A percentile compares a stretch with the other conserved stretches of the same genome.
phyloP scores from a whole-genome alignment of 2,797 vertebrate genomes.

The Myotis pilosus region DNA sequence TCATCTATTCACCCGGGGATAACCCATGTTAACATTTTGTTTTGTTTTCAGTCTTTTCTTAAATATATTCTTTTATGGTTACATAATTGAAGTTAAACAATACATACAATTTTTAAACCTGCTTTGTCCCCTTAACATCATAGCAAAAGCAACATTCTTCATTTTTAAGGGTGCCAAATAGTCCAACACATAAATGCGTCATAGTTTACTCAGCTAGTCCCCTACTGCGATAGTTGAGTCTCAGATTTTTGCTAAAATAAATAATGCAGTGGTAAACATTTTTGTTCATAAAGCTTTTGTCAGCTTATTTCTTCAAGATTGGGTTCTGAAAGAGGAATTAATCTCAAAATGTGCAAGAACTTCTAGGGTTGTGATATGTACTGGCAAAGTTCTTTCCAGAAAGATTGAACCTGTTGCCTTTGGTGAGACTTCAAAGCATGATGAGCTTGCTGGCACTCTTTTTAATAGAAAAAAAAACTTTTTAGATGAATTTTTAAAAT shows the following conservation, averaged over 20 bases:
- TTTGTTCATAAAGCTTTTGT: background rate
- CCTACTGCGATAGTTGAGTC: background rate
- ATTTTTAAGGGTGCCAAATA: constrained; percentile 31
- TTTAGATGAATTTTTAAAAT: background rate
- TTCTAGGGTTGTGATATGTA: background rate
- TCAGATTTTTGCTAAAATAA: background rate
- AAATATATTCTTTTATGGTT: background rate
- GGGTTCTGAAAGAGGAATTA: constrained; percentile 31
- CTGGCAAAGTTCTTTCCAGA: background rate
- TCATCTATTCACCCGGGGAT: background rate
- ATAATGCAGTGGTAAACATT: background rate
- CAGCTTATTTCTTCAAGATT: background rate
- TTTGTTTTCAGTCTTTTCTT: background rate
- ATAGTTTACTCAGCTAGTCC: background rate
- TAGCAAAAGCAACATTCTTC: constrained; percentile 20
- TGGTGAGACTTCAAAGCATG: background rate
- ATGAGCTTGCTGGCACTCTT: background rate
- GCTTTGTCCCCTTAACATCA: background rate
- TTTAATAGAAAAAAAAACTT: background rate
- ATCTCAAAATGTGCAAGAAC: background rate
- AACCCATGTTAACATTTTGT: background rate
- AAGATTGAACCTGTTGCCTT: background rate
- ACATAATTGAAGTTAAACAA: background rate
- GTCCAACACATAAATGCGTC: background rate
- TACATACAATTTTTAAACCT: background rate